Evolutionary conservation across 2,113 vertebrate species (phyloP).

Genomic region (Microcebus jonahi): DNA sequence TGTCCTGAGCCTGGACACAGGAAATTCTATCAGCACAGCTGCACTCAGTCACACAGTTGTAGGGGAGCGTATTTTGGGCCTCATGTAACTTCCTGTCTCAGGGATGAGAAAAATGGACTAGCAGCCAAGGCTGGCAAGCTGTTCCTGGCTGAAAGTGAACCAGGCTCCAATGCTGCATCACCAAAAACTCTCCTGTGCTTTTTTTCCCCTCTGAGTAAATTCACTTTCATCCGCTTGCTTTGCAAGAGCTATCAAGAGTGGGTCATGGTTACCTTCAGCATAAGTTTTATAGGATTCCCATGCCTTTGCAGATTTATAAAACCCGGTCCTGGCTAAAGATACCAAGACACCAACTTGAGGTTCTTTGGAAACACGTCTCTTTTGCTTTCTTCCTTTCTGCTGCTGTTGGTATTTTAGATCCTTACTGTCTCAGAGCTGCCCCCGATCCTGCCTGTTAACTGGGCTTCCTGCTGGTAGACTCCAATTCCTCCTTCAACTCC

Average conservation of each 20-base stretch:
- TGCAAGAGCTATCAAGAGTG: neutral
- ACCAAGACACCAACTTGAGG: neutral
- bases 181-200: neutral
- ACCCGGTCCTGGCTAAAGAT: neutral
- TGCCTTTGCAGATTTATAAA: neutral
- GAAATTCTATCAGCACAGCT: constrained; percentile 47
- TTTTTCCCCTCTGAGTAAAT: neutral
- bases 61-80: neutral
- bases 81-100: constrained; percentile 64
- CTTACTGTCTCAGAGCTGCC: neutral
- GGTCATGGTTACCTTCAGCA: neutral
- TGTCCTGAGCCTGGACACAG: neutral
- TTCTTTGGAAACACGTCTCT: neutral
- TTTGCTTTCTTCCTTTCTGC: neutral
- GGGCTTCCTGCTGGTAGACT: neutral
- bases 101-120: constrained; percentile 31
- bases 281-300: neutral
- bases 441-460: neutral
- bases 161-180: neutral
- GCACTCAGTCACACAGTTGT: neutral
- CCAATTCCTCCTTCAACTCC: neutral
- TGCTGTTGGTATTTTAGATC: neutral
- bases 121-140: constrained; percentile 51
- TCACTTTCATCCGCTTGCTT: constrained; percentile 22
- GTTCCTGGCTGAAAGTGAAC: constrained; percentile 9